Evolutionary conservation across 2,113 vertebrate genomes (phyloP).

Genomic region (Elaphurus davidianus): DNA sequence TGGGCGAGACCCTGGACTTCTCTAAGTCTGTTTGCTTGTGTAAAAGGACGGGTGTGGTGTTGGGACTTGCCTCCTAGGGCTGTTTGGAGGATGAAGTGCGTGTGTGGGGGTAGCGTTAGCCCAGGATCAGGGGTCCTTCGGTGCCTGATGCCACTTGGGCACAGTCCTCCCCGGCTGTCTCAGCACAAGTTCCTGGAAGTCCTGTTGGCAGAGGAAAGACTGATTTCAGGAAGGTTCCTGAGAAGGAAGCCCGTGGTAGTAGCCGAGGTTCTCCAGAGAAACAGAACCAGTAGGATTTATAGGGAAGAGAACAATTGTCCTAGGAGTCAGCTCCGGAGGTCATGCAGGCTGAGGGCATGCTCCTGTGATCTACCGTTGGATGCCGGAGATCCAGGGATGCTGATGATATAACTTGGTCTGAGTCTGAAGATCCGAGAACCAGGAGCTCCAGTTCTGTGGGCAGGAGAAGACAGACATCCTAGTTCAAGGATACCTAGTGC

Average conservation of each 20-base stretch:
- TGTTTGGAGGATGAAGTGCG: background rate
- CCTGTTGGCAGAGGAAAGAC: background rate
- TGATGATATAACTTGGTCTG: background rate
- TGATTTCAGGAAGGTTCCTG: background rate
- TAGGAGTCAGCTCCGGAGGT: no score
- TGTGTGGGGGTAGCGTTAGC: background rate
- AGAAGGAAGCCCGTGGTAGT: background rate
- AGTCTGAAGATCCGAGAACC: background rate
- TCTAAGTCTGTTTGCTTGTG: background rate
- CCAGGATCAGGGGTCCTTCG: background rate
- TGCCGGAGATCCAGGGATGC: background rate
- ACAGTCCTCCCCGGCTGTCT: background rate
- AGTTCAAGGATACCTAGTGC: background rate
- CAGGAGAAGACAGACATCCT: background rate
- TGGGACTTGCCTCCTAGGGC: background rate
- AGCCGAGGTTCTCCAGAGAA: background rate
- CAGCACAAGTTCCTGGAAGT: no score
- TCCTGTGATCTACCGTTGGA: background rate
- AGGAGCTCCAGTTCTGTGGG: background rate
- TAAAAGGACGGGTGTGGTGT: background rate
- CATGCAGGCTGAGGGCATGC: accelerated
- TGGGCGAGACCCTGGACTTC: background rate
- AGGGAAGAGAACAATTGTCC: background rate
- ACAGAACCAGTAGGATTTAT: background rate
- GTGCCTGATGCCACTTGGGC: background rate